A percentile compares a stretch with the other conserved stretches of the same genome.
Conservation (phyloP, 2,888 invertebrate species). For the Drosophila prostipennis region DNA sequence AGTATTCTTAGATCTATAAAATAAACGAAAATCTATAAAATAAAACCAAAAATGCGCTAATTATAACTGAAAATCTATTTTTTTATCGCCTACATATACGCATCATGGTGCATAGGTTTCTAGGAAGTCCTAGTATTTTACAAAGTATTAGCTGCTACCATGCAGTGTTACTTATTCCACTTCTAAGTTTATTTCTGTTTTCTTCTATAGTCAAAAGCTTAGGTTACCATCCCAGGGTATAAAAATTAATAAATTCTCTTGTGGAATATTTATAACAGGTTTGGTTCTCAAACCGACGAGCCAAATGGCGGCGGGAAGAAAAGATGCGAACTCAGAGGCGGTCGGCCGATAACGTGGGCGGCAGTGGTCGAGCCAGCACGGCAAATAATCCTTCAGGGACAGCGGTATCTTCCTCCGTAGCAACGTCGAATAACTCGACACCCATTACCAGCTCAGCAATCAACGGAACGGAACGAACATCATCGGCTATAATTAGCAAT, state of each 20-base stretch:
- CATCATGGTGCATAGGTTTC: no score
- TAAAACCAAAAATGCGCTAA: no score
- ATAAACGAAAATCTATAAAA: no score
- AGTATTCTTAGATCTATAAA: no score
- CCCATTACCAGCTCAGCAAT: conserved; percentile 38
- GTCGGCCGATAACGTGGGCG: conserved; percentile 74
- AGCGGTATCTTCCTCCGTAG: conserved; percentile 46
- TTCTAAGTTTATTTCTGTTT: background rate
- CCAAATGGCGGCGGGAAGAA: conserved; percentile 99
- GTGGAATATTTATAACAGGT: conserved; percentile 87
- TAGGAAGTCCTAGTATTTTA: no score
- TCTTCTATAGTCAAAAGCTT: background rate
- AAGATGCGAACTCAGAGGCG: conserved; percentile 97
- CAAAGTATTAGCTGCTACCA: no score
- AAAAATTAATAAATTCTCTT: background rate
- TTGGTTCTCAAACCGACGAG: conserved; percentile 99
- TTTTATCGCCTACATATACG: no score
- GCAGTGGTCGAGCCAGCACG: conserved; percentile 59
- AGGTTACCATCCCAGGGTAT: background rate
- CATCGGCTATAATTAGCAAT: conserved; percentile 49
- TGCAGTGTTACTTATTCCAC: no score
- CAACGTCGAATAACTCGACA: conserved; percentile 60
- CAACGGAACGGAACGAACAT: conserved; percentile 51
- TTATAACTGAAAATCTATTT: no score
- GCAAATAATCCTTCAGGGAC: conserved; percentile 54